phyloP scores from a whole-genome alignment of 2,888 invertebrate species.

The Caenorhabditis drosophilae region DNA sequence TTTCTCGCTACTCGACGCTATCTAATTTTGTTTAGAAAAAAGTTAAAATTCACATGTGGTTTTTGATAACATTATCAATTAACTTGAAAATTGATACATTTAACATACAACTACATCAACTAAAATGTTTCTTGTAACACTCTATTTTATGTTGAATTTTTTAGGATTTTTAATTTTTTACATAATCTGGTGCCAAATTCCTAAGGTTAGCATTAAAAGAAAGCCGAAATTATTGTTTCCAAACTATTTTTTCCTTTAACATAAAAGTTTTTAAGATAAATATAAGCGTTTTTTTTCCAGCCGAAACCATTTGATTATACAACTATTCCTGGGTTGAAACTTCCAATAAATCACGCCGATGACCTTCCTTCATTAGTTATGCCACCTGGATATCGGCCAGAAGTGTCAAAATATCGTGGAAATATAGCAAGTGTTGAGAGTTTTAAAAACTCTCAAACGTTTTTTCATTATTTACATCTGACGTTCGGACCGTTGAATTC shows the following conservation, averaged over 20 bases:
- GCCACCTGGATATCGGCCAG: not conserved
- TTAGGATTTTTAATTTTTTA: slow-evolving; percentile 50
- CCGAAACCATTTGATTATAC: slow-evolving; percentile 59
- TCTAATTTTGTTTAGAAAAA: no score
- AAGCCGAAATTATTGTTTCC: not conserved
- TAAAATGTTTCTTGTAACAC: slow-evolving; percentile 35
- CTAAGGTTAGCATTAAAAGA: slow-evolving; percentile 39
- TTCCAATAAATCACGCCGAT: slow-evolving; percentile 17
- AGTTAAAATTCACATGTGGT: no score
- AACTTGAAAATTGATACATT: no score
- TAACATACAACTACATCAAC: no score
- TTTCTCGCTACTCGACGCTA: no score
- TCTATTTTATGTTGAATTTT: slow-evolving; percentile 46
- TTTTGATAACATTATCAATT: no score
- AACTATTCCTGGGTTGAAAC: slow-evolving; percentile 53
- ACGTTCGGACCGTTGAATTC: slow-evolving; percentile 29
- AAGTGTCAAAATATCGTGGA: no score
- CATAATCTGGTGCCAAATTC: slow-evolving; percentile 44
- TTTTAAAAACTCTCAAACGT: no score
- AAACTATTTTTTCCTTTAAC: no score
- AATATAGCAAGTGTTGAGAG: no score
- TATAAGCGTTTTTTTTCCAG: slow-evolving; percentile 38
- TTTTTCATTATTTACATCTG: slow-evolving; percentile 14
- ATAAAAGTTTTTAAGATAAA: no score
- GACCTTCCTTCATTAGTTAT: slow-evolving; percentile 21